phyloP scores from a whole-genome alignment of 2,888 invertebrate genomes.

The Aromia moschata region DNA sequence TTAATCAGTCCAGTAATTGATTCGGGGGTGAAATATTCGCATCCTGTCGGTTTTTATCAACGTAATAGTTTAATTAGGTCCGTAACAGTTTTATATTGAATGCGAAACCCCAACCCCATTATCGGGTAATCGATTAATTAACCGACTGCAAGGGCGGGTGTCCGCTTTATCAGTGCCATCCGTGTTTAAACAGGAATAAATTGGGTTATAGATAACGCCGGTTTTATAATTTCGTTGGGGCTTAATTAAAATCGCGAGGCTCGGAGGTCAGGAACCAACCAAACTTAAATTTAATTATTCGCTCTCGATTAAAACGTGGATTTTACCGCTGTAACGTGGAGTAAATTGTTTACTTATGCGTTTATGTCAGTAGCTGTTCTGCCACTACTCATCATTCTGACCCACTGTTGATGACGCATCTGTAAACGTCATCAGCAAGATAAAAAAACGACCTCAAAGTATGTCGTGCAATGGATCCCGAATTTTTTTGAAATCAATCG shows the following conservation, averaged over 20 bases:
- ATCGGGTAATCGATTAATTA: slow-evolving; percentile 14
- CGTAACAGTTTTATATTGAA: slow-evolving; percentile 33
- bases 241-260: not conserved
- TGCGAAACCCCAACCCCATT: slow-evolving; percentile 22
- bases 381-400: no score
- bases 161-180: not conserved
- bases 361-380: no score
- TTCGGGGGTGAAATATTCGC: slow-evolving; percentile 21
- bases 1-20: slow-evolving; percentile 12
- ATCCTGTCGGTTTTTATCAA: slow-evolving; percentile 23
- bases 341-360: no score
- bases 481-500: no score
- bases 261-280: no score
- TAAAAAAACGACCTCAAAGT: no score
- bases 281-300: no score
- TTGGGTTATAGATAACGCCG: not conserved
- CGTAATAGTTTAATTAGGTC: slow-evolving; percentile 31
- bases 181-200: not conserved
- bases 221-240: not conserved
- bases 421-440: no score
- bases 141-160: slow-evolving; percentile 9
- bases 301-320: no score
- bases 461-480: no score
- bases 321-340: no score
- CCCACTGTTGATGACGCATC: no score